These are phyloP conservation scores for Netelia inedita DNA, from an alignment of 2,888 invertebrate genomes.

Conservation along the genomic window DNA sequence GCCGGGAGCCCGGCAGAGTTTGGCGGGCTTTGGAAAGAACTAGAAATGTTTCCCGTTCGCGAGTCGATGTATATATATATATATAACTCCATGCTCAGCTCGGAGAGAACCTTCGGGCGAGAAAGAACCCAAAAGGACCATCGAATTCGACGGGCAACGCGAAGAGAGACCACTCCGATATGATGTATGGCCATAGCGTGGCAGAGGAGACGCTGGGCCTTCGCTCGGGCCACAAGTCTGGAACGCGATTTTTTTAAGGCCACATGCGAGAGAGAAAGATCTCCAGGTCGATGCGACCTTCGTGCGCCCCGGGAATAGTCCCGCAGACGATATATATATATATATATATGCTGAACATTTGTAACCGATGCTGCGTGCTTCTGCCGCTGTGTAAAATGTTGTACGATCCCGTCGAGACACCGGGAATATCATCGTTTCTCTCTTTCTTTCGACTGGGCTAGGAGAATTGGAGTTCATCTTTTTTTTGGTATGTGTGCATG, in stretches of 20 bases:
- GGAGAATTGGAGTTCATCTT: slow-evolving; percentile 51
- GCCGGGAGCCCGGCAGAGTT: slow-evolving; percentile 50
- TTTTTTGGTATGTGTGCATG: neutral
- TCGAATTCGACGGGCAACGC: slow-evolving; percentile 64
- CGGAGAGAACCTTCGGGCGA: slow-evolving; percentile 48
- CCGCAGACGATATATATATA: slow-evolving; percentile 34
- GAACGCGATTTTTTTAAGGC: slow-evolving; percentile 63
- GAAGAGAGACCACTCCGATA: slow-evolving; percentile 57
- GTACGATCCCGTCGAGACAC: slow-evolving; percentile 52
- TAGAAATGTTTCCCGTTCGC: slow-evolving; percentile 54
- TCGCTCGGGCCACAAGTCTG: slow-evolving; percentile 42
- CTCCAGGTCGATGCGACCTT: slow-evolving; percentile 62
- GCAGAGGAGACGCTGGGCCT: slow-evolving; percentile 22
- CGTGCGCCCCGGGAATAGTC: slow-evolving; percentile 67
- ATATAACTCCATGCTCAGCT: slow-evolving; percentile 3
- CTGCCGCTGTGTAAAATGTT: slow-evolving; percentile 58
- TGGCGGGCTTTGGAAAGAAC: slow-evolving; percentile 48
- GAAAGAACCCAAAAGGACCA: slow-evolving; percentile 62
- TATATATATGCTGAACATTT: slow-evolving; percentile 41
- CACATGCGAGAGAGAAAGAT: slow-evolving; percentile 65
- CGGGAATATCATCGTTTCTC: neutral
- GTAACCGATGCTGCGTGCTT: slow-evolving; percentile 42
- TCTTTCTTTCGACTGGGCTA: slow-evolving; percentile 40
- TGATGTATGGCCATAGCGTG: slow-evolving; percentile 66
- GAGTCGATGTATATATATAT: slow-evolving; percentile 3